These are phyloP conservation scores for Lasioglossum leucozonium DNA, from an alignment of 2,888 invertebrate species.

Conservation along the genomic window DNA sequence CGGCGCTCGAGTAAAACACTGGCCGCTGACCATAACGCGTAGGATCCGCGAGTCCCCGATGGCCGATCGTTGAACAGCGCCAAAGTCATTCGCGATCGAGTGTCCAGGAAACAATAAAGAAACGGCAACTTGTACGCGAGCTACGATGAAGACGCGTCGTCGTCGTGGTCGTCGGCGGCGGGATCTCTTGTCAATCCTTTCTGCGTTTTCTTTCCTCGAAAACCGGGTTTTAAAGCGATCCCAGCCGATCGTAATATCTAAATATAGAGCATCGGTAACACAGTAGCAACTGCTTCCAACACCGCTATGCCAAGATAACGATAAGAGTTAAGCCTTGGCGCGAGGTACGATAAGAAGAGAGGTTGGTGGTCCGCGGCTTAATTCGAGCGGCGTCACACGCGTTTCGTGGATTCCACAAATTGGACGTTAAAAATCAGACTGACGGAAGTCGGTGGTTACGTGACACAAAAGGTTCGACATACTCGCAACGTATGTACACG, in stretches of 20 bases:
- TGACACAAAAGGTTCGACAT: no score
- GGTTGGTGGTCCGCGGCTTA: constrained; percentile 34
- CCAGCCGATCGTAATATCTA: constrained; percentile 44
- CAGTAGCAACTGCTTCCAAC: constrained; percentile 78
- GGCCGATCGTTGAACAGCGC: constrained; percentile 1
- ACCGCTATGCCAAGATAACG: constrained; percentile 78
- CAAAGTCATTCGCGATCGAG: neutral
- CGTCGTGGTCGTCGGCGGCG: neutral
- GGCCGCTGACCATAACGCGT: neutral
- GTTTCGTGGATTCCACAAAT: neutral
- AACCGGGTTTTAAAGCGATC: constrained; percentile 4
- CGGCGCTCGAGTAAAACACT: neutral
- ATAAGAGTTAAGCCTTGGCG: constrained; percentile 77
- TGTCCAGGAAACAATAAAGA: constrained; percentile 3
- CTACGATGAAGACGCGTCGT: neutral
- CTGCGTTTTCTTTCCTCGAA: constrained; percentile 6
- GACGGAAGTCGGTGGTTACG: neutral
- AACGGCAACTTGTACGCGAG: neutral
- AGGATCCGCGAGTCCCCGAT: neutral
- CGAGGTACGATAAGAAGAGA: constrained; percentile 58
- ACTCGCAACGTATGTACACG: no score
- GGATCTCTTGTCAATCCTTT: neutral
- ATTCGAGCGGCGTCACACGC: constrained; percentile 18
- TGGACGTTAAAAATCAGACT: neutral
- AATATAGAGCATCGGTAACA: constrained; percentile 76